Evolutionary conservation across 2,888 invertebrate genomes (phyloP), one percentile per base, ranked within the genome.

Genomic region (Thysanoteuthis rhombus): DNA sequence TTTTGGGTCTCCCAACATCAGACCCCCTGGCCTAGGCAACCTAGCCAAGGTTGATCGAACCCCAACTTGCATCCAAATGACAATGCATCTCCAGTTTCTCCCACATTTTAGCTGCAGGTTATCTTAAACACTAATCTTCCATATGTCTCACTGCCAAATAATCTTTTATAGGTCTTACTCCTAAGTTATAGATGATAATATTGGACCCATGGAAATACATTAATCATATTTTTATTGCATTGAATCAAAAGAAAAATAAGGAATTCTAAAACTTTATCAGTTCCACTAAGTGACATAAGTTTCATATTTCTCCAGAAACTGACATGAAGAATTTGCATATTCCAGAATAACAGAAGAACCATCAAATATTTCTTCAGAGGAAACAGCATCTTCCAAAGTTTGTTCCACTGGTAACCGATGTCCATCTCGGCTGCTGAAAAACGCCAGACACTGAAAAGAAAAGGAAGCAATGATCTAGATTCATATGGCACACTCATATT

Each of bases 301-400:
- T 39, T 92, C 58, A 39, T 92, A 52, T 52, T 94, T 93, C 28
- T 94, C 75, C 92, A 94, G 28, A 89, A 90, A n/a, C 22, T 75
- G 45, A 93, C 92, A 92, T 89, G 94, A 93, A 6, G 93, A 22
- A 32, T 93, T 58, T 12, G 95, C 95, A 95, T 95, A 95, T 94
- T 96, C 95, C 28, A 95, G 89, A 91, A 95, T 94, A 32, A 95
- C 94, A 92, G 94, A 94, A 75, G 95, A 95, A 4, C 96, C 96
- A 94, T 94, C 95, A 39, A 94, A 95, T 22, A 95, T n/a, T 58
- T 58, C 40, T 92, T 95, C 95, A 28, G 94, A 90, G 40, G 94
- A 93, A 39, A 95, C 22, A 36, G 94, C 92, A 2, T 92, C 91
- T 16, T 95, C 95, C 58, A 96, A 92, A 42, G 93, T 93, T 93